phyloP scores from a whole-genome alignment of 2,113 vertebrate genomes.

The Oreochromis niloticus region DNA sequence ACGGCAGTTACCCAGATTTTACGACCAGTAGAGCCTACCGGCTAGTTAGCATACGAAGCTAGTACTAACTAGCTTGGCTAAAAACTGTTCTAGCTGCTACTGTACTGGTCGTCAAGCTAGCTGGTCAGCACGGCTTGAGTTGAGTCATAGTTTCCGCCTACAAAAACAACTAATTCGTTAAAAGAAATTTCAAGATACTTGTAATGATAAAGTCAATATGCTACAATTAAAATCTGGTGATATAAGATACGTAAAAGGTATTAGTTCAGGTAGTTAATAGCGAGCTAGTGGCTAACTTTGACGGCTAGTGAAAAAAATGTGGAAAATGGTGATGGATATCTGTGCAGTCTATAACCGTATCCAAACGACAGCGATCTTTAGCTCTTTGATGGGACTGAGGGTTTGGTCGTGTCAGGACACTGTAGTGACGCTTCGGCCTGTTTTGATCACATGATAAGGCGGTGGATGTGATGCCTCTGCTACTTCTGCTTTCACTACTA shows the following conservation, averaged over 20 bases:
- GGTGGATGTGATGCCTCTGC: neutral
- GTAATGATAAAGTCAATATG: neutral
- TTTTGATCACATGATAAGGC: slow-evolving; percentile 54
- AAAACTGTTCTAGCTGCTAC: neutral
- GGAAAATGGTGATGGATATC: neutral
- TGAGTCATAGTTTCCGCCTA: neutral
- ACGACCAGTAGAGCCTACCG: neutral
- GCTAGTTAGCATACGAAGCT: slow-evolving; percentile 22
- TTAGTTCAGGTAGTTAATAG: neutral
- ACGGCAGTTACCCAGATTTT: neutral
- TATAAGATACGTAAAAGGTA: neutral
- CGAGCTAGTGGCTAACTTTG: neutral
- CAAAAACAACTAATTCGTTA: neutral
- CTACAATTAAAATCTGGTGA: neutral
- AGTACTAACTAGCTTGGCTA: neutral
- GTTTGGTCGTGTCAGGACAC: neutral
- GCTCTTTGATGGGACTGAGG: neutral
- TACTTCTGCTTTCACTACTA: slow-evolving; percentile 9
- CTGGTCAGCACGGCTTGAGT: neutral
- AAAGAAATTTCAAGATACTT: neutral
- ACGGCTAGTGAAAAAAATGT: neutral
- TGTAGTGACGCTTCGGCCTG: slow-evolving; percentile 3
- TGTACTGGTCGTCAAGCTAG: neutral
- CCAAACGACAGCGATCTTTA: neutral
- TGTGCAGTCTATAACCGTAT: neutral